Evolutionary conservation across 2,888 invertebrate genomes (phyloP).

Genomic region (Acholoe squamosa): DNA sequence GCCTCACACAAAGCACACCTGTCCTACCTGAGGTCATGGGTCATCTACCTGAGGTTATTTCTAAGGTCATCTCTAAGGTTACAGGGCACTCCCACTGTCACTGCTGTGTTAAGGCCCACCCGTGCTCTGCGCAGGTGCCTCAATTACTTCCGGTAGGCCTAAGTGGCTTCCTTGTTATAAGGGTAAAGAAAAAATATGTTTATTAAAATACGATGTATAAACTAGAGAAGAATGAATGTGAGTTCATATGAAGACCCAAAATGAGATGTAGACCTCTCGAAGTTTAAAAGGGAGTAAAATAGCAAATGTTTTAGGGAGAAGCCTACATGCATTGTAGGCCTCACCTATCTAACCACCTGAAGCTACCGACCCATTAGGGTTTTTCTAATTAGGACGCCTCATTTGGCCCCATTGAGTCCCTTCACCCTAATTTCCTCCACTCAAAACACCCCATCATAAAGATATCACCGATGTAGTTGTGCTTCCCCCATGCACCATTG

Average conservation of each 20-base stretch:
- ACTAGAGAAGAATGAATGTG: too few relatives aligned
- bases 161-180: neutral
- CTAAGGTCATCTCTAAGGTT: neutral
- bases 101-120: constrained; percentile 17
- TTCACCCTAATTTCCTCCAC: neutral
- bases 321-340: too few relatives aligned
- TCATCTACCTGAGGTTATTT: constrained; percentile 22
- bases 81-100: neutral
- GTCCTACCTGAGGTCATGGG: constrained; percentile 42
- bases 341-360: too few relatives aligned
- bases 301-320: too few relatives aligned
- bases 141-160: constrained; percentile 17
- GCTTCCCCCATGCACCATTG: too few relatives aligned
- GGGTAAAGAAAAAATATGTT: too few relatives aligned
- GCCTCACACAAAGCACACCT: constrained; percentile 35
- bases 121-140: neutral
- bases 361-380: too few relatives aligned
- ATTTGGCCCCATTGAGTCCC: neutral
- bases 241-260: too few relatives aligned
- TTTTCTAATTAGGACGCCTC: constrained; percentile 3
- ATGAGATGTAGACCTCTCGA: too few relatives aligned
- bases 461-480: too few relatives aligned
- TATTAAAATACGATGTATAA: too few relatives aligned
- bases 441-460: neutral
- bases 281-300: too few relatives aligned